Percentiles rank a stretch among this genome's conserved stretches.
Evolutionary conservation across 2,113 vertebrate genomes (phyloP).

Genomic region (Bos taurus): DNA sequence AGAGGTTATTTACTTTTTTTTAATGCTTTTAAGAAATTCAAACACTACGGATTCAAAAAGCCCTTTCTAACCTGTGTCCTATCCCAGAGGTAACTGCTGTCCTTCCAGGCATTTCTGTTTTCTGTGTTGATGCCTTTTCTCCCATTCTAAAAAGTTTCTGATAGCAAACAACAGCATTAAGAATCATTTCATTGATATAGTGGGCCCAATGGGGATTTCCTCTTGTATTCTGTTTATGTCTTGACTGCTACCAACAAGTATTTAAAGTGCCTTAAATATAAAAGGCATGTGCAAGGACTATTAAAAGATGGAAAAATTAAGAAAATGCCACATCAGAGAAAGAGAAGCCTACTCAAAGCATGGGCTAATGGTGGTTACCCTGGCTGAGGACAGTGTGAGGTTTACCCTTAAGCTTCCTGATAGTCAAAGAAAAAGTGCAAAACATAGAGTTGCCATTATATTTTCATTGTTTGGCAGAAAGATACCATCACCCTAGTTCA

Average conservation of each 20-base stretch:
- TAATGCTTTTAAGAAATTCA: not conserved
- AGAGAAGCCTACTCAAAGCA: not conserved
- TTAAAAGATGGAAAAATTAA: not conserved
- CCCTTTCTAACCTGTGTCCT: not conserved
- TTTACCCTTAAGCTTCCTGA: not conserved
- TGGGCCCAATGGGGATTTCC: not conserved
- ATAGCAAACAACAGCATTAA: not conserved
- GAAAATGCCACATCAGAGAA: not conserved
- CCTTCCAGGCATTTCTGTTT: not conserved
- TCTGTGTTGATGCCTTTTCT: not conserved
- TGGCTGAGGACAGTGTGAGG: not conserved
- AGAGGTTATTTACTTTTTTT: not conserved
- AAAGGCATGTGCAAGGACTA: not conserved
- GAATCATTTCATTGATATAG: not conserved
- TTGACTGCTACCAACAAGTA: not conserved
- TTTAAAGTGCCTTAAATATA: not conserved
- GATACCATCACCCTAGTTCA: not conserved
- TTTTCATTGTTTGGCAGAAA: not conserved
- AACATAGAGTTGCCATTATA: not conserved
- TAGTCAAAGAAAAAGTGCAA: not conserved
- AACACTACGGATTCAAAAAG: not conserved
- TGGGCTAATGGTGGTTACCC: not conserved
- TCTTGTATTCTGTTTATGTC: not conserved
- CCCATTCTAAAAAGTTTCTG: not conserved
- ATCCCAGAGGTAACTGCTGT: not conserved